phyloP scores from a whole-genome alignment of 1,140 invertebrate species.

The Atta colombica region DNA sequence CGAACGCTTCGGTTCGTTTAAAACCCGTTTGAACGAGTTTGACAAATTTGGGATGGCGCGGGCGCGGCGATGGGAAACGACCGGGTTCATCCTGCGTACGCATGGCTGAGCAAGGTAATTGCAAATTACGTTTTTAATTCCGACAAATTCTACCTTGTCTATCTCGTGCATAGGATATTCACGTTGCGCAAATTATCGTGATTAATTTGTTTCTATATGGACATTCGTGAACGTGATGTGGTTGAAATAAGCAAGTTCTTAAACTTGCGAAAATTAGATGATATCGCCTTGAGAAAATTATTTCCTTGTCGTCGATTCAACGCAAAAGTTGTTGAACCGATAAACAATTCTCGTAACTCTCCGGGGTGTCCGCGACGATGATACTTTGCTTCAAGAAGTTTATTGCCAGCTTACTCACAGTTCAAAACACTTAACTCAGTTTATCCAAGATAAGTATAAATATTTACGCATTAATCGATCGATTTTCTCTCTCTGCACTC shows the following conservation, averaged over 20 bases:
- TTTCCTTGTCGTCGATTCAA: slow-evolving; percentile 35
- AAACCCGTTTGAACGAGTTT: slow-evolving; percentile 24
- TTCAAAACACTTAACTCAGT: slow-evolving; percentile 45
- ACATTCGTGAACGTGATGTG: background rate
- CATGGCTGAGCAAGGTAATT: slow-evolving; percentile 43
- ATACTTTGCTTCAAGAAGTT: slow-evolving; percentile 48
- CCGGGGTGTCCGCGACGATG: slow-evolving; percentile 46
- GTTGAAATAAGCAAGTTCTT: background rate
- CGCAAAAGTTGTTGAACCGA: slow-evolving; percentile 41
- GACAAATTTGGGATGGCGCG: slow-evolving; percentile 11
- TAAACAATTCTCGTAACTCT: slow-evolving; percentile 52
- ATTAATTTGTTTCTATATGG: slow-evolving; percentile 22
- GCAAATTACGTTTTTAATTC: slow-evolving; percentile 60
- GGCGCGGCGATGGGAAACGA: background rate
- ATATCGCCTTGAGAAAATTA: slow-evolving; percentile 33
- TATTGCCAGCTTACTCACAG: slow-evolving; percentile 35
- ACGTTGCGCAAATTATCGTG: background rate
- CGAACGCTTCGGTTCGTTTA: slow-evolving; percentile 25
- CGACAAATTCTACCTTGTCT: background rate
- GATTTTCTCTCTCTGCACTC: background rate
- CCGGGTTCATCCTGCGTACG: slow-evolving; percentile 11
- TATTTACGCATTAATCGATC: slow-evolving; percentile 40
- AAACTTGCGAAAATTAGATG: slow-evolving; percentile 32
- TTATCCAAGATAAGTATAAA: slow-evolving; percentile 46
- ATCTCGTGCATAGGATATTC: background rate